phyloP scores from a whole-genome alignment of 2,113 vertebrate species.

The Stictonetta naevosa region DNA sequence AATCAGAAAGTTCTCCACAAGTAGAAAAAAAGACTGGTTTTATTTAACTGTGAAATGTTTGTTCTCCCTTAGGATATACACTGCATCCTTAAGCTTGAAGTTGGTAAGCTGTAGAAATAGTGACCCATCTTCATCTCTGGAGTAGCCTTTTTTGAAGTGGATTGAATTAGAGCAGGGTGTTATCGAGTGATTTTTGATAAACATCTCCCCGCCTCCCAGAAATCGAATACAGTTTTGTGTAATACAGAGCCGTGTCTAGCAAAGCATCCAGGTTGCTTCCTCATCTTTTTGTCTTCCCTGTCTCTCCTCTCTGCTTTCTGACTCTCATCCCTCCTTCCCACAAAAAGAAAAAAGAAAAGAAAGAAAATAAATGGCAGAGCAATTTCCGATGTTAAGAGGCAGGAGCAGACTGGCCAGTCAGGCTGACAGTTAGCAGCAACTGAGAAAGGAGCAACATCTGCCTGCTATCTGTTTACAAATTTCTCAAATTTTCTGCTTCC shows the following conservation, averaged over 20 bases:
- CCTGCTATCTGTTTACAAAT: background rate
- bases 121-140: background rate
- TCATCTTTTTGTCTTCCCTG: background rate
- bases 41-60: background rate
- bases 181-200: background rate
- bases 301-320: background rate
- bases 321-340: background rate
- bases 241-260: background rate
- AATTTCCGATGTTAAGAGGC: background rate
- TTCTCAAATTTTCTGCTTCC: background rate
- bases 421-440: background rate
- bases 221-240: background rate
- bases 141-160: background rate
- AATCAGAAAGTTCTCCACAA: background rate
- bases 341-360: too few species aligned
- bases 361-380: background rate
- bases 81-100: background rate
- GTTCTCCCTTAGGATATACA: background rate
- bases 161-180: background rate
- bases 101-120: background rate
- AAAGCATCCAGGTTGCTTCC: background rate
- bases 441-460: background rate
- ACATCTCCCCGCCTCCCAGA: fast-evolving
- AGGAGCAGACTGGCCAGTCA: background rate
- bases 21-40: background rate